Percentiles rank a stretch among this genome's conserved stretches.
Evolutionary conservation across 2,888 invertebrate genomes (phyloP).

Genomic region (Carabus problematicus): DNA sequence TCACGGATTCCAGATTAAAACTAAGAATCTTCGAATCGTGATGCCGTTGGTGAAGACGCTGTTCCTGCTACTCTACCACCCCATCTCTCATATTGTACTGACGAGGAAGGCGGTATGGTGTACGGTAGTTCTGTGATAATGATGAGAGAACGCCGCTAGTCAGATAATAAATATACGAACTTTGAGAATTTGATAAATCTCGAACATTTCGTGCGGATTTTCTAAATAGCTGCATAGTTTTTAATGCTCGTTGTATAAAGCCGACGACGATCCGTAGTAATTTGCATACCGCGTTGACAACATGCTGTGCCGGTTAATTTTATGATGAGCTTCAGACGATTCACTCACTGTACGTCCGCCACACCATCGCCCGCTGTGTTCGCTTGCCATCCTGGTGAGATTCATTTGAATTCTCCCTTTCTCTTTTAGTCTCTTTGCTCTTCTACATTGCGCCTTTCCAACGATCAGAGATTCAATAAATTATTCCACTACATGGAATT

Average conservation of each 20-base stretch:
- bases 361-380: no score
- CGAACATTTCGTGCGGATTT: slow-evolving; percentile 33
- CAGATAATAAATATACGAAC: slow-evolving; percentile 41
- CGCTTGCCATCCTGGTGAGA: no score
- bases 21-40: slow-evolving; percentile 33
- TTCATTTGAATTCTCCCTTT: no score
- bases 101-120: neutral
- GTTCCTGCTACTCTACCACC: neutral
- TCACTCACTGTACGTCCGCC: no score
- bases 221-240: slow-evolving; percentile 41
- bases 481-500: no score
- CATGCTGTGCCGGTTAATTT: slow-evolving; percentile 33
- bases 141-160: slow-evolving; percentile 7
- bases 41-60: no score
- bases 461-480: no score
- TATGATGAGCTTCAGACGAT: slow-evolving; percentile 6
- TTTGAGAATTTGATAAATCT: slow-evolving; percentile 42
- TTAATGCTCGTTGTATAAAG: slow-evolving; percentile 21
- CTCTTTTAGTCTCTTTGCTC: no score
- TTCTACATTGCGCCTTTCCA: no score
- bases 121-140: slow-evolving; percentile 11
- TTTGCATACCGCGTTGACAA: slow-evolving; percentile 39
- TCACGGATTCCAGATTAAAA: slow-evolving; percentile 40
- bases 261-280: slow-evolving; percentile 12
- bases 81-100: no score